phyloP scores from a whole-genome alignment of 2,113 vertebrate species.

The Heterotis niloticus region DNA sequence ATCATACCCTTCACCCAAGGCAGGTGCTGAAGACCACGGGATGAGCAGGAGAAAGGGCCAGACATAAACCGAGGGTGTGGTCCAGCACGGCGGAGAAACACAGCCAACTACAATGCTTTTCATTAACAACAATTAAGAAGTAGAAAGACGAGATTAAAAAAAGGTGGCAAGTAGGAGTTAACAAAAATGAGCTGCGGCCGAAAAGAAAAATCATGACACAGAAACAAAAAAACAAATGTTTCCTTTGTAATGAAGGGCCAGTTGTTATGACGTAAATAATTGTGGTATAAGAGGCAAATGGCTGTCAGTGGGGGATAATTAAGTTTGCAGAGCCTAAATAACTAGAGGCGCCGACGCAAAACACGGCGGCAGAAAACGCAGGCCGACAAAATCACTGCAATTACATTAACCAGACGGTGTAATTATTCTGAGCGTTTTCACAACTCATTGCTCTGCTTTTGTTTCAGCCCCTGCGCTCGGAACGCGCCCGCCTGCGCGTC shows the following conservation, averaged over 20 bases:
- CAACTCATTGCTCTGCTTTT: constrained; percentile 33
- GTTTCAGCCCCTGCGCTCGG: neutral
- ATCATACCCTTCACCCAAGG: too few species aligned
- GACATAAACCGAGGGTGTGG: constrained; percentile 27
- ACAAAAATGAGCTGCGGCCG: constrained; percentile 4
- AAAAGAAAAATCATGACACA: neutral
- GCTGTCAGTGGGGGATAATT: constrained; percentile 72
- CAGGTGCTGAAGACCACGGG: too few species aligned
- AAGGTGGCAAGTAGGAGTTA: constrained; percentile 9
- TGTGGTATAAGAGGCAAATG: constrained; percentile 68
- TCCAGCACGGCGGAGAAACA: constrained; percentile 15
- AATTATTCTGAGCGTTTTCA: constrained; percentile 54
- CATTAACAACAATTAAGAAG: constrained; percentile 33
- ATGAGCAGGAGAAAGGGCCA: too few species aligned
- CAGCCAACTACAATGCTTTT: neutral
- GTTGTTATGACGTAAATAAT: constrained; percentile 68
- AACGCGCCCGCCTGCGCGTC: neutral
- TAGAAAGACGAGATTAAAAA: neutral
- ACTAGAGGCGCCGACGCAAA: constrained; percentile 64
- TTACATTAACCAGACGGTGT: constrained; percentile 58
- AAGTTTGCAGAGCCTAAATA: constrained; percentile 69
- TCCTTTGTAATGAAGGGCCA: constrained; percentile 67
- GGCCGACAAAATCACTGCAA: constrained; percentile 60
- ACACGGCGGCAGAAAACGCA: constrained; percentile 52
- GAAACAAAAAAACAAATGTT: constrained; percentile 35